Evolutionary conservation across 2,888 invertebrate species (phyloP).

Genomic region (Xylocampa areola): DNA sequence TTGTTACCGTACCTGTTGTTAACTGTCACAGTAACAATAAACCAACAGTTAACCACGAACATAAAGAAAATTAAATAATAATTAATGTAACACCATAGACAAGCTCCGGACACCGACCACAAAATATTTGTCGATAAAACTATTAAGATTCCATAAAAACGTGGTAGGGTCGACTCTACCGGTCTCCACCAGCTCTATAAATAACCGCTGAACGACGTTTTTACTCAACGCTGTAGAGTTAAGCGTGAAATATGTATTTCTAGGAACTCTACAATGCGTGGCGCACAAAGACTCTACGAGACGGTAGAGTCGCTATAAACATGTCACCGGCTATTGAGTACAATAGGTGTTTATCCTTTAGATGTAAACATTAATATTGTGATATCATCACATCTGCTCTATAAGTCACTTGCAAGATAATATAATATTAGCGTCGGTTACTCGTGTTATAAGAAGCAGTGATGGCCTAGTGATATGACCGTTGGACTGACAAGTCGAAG

Average conservation of each 20-base stretch:
- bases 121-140: slow-evolving; percentile 48
- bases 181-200: slow-evolving; percentile 34
- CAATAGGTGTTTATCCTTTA: too few relatives aligned
- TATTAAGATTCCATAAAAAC: slow-evolving; percentile 44
- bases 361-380: too few relatives aligned
- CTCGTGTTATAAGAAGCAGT: too few relatives aligned
- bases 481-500: too few relatives aligned
- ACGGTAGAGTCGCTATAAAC: slow-evolving; percentile 23
- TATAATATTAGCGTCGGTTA: too few relatives aligned
- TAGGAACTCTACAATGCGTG: slow-evolving; percentile 18
- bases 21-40: slow-evolving; percentile 7
- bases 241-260: slow-evolving; percentile 43
- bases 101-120: slow-evolving; percentile 10
- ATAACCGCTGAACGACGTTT: slow-evolving; percentile 36
- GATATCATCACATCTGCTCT: too few relatives aligned
- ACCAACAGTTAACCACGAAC: slow-evolving; percentile 19
- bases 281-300: slow-evolving; percentile 11
- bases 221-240: slow-evolving; percentile 45
- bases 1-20: not conserved
- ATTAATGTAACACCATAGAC: slow-evolving; percentile 14
- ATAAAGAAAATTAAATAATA: slow-evolving; percentile 24
- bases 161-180: slow-evolving; percentile 14
- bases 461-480: too few relatives aligned
- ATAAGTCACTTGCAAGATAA: too few relatives aligned
- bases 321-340: slow-evolving; percentile 36